Conservation (phyloP, 2,888 invertebrate genomes). For the Harpagoxenus sublaevis region DNA sequence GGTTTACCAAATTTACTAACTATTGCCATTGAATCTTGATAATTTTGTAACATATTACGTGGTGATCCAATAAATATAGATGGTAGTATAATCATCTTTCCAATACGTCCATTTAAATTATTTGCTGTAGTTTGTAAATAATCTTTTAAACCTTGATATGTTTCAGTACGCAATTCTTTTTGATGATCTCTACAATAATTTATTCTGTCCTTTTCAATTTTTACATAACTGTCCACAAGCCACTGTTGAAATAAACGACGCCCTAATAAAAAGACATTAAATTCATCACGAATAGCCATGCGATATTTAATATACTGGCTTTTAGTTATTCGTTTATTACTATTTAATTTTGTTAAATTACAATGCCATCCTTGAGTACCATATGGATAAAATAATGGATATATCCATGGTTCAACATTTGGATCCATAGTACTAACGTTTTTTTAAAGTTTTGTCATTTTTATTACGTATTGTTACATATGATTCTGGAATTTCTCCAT, state of each 20-base stretch:
- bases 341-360: not conserved
- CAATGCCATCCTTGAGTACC: not conserved
- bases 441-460: not conserved
- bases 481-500: not conserved
- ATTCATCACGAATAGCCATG: not conserved
- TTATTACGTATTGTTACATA: not conserved
- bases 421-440: not conserved
- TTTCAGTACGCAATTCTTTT: too few species aligned
- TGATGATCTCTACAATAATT: too few species aligned
- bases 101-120: too few species aligned
- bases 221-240: not conserved
- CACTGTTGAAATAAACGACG: not conserved
- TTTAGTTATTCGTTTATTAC: not conserved
- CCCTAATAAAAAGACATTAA: not conserved
- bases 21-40: too few species aligned
- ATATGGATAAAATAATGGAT: not conserved
- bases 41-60: too few species aligned
- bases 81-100: too few species aligned
- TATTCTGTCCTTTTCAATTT: too few species aligned
- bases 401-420: not conserved
- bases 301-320: not conserved
- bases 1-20: too few species aligned
- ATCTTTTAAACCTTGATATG: too few species aligned
- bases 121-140: too few species aligned
- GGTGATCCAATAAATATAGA: too few species aligned